A percentile compares a stretch with the other conserved stretches of the same genome.
These are phyloP conservation scores for Trachelus troglodyta DNA, from an alignment of 2,888 invertebrate species.

Conservation along the genomic window DNA sequence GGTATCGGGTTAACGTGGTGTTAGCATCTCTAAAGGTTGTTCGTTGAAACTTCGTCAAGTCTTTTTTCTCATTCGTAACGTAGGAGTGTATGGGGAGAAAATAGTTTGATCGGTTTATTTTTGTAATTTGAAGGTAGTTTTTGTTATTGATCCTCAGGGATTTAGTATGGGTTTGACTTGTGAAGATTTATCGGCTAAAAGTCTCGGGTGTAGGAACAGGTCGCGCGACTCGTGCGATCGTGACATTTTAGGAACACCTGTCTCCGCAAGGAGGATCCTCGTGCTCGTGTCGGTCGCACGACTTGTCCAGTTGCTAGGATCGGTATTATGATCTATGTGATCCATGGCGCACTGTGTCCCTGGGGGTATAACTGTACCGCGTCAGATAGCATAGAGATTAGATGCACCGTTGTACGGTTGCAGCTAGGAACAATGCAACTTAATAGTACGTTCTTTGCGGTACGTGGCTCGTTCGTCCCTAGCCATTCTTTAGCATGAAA, in stretches of 20 bases:
- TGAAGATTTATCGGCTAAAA: too few relatives aligned
- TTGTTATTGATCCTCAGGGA: too few relatives aligned
- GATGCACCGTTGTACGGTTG: constrained; percentile 58
- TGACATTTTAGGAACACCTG: constrained; percentile 43
- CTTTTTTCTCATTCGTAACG: too few relatives aligned
- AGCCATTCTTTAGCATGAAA: constrained; percentile 17
- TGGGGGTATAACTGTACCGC: constrained; percentile 57
- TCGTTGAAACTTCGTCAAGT: too few relatives aligned
- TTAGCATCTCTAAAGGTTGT: too few relatives aligned
- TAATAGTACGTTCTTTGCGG: constrained; percentile 38
- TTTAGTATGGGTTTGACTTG: too few relatives aligned
- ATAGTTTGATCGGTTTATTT: too few relatives aligned
- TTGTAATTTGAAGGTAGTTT: too few relatives aligned
- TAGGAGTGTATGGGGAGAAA: too few relatives aligned
- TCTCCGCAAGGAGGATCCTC: constrained; percentile 16
- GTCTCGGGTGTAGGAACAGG: neutral
- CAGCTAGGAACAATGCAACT: constrained; percentile 48
- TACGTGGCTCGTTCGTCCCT: constrained; percentile 32
- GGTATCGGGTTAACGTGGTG: too few relatives aligned
- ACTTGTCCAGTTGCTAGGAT: constrained; percentile 48
- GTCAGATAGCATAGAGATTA: constrained; percentile 50
- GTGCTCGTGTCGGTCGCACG: constrained; percentile 54
- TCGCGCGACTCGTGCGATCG: neutral
- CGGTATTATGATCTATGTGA: constrained; percentile 53
- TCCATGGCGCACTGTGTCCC: constrained; percentile 29